Evolutionary conservation across 2,797 vertebrate species (phyloP).

Genomic region (Ceryle rudis): DNA sequence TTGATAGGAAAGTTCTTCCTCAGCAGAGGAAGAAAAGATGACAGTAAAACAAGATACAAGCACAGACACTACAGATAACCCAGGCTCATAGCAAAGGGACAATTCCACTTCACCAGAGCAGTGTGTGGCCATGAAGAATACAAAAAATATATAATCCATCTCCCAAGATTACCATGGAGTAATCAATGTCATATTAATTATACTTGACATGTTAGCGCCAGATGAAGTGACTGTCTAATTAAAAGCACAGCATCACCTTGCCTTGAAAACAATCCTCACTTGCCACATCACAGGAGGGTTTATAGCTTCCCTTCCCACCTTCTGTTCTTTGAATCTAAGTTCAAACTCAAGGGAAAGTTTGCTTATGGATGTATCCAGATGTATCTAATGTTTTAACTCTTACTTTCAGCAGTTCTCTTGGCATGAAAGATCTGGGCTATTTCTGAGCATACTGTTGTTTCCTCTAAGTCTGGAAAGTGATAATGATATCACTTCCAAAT

Average conservation of each 20-base stretch:
- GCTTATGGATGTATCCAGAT: constrained; percentile 28
- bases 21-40: not conserved
- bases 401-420: not conserved
- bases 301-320: not conserved
- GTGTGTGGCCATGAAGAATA: not conserved
- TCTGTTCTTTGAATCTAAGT: constrained; percentile 20
- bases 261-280: constrained; percentile 16
- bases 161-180: not conserved
- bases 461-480: not conserved
- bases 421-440: not conserved
- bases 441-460: not conserved
- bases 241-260: constrained; percentile 53
- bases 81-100: not conserved
- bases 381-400: not conserved
- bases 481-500: not conserved
- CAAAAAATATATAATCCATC: not conserved
- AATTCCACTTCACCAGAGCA: not conserved
- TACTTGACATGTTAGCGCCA: constrained; percentile 4
- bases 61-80: not conserved
- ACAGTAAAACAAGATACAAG: not conserved
- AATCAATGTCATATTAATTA: constrained; percentile 6
- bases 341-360: constrained; percentile 41
- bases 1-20: not conserved
- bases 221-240: constrained; percentile 21
- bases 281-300: constrained; percentile 26